These are phyloP conservation scores for Epinephelus cyanopodus DNA, from an alignment of 2,113 vertebrate species.

Conservation along the genomic window DNA sequence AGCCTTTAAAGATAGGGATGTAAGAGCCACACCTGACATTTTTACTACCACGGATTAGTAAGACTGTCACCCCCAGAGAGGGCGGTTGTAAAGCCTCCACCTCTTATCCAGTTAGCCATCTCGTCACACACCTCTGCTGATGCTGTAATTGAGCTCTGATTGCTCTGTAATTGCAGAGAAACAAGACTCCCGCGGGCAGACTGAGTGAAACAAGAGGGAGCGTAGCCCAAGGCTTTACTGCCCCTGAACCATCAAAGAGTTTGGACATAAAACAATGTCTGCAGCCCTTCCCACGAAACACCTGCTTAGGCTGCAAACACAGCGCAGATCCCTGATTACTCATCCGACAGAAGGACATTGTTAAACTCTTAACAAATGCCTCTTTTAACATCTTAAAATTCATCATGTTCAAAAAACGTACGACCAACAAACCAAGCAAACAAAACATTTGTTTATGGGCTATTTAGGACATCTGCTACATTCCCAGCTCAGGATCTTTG, in stretches of 20 bases:
- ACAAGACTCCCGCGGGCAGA: slow-evolving; percentile 63
- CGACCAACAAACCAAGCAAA: slow-evolving; percentile 45
- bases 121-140: slow-evolving; percentile 73
- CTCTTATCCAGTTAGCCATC: slow-evolving; percentile 66
- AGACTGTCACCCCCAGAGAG: slow-evolving; percentile 65
- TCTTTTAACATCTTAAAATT: slow-evolving; percentile 54
- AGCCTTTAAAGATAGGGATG: slow-evolving; percentile 8
- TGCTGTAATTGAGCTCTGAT: slow-evolving; percentile 66
- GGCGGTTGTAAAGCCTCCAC: slow-evolving; percentile 58
- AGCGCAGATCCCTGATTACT: slow-evolving; percentile 32
- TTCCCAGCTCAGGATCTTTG: slow-evolving; percentile 67
- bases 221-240: slow-evolving; percentile 55
- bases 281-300: slow-evolving; percentile 65
- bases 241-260: slow-evolving; percentile 74
- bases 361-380: slow-evolving; percentile 28
- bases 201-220: slow-evolving; percentile 46
- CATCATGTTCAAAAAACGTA: slow-evolving; percentile 36
- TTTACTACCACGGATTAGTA: slow-evolving; percentile 67
- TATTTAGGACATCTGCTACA: slow-evolving; percentile 67
- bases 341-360: slow-evolving; percentile 5
- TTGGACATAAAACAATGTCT: slow-evolving; percentile 60
- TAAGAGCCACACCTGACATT: slow-evolving; percentile 56
- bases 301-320: slow-evolving; percentile 60
- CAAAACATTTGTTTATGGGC: slow-evolving; percentile 51
- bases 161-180: slow-evolving; percentile 79